Conservation (phyloP, 2,113 vertebrate genomes). For the Myiozetetes cayanensis region DNA sequence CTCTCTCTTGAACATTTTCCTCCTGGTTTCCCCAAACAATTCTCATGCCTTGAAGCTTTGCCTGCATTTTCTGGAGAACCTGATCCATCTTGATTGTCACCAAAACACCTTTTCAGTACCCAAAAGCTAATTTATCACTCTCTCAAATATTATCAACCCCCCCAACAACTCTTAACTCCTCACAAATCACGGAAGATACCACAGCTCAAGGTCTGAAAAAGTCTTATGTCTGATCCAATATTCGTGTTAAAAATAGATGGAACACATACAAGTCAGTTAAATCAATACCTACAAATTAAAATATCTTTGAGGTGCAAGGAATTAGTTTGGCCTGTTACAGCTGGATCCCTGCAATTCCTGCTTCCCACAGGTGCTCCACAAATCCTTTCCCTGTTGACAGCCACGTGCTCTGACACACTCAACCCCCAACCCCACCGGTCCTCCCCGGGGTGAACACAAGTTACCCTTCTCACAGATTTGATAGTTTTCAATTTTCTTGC, state of each 20-base stretch:
- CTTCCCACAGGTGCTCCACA: background rate
- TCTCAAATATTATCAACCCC: no score
- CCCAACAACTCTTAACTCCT: background rate
- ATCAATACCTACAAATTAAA: background rate
- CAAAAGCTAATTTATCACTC: background rate
- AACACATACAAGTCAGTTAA: background rate
- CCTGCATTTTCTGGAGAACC: background rate
- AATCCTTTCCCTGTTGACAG: background rate
- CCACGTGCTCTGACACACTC: background rate
- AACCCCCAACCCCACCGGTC: background rate
- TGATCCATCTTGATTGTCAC: background rate
- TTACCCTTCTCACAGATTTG: background rate
- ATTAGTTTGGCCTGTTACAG: background rate
- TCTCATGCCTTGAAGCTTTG: background rate
- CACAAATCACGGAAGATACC: background rate
- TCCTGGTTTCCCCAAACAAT: background rate
- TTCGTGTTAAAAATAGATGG: background rate
- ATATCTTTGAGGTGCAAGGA: background rate
- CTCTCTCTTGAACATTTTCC: background rate
- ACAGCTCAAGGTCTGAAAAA: background rate
- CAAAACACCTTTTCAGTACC: background rate
- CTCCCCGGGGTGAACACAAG: background rate
- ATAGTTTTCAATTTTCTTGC: conserved; percentile 18
- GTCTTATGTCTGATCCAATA: background rate
- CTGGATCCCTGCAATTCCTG: background rate